Percentiles rank a stretch among this genome's conserved stretches.
These are phyloP conservation scores for Emydoidea blandingii DNA, from an alignment of 2,797 vertebrate species.

Conservation along the genomic window DNA sequence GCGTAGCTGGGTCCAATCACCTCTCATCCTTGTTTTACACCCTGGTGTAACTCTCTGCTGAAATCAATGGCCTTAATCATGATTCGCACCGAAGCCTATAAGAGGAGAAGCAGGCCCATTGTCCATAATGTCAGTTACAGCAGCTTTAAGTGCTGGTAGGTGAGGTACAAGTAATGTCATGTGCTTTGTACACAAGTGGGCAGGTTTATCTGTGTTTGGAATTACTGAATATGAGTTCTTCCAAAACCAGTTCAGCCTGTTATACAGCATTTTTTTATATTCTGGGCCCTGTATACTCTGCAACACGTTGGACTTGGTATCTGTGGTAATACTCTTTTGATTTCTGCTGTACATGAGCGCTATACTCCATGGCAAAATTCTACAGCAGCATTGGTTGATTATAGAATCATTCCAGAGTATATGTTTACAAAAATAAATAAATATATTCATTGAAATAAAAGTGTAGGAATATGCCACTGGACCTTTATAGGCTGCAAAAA, in stretches of 20 bases:
- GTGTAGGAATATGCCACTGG: conserved; percentile 1
- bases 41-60: background rate
- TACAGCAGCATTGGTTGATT: conserved; percentile 43
- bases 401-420: conserved; percentile 35
- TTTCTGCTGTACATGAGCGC: conserved; percentile 14
- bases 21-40: background rate
- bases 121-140: background rate
- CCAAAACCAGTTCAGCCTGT: background rate
- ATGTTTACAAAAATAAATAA: conserved; percentile 34
- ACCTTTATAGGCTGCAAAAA: background rate
- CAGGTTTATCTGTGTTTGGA: background rate
- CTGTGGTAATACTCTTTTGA: conserved; percentile 19
- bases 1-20: background rate
- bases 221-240: background rate
- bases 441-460: conserved; percentile 23
- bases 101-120: background rate
- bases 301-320: conserved; percentile 8
- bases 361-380: conserved; percentile 37
- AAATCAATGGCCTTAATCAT: background rate
- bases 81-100: background rate
- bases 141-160: rapidly evolving
- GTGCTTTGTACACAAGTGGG: background rate
- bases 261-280: rapidly evolving
- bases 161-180: background rate
- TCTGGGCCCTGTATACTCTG: background rate